These are phyloP conservation scores for Labeo rohita DNA, from an alignment of 2,113 vertebrate species.

Conservation along the genomic window DNA sequence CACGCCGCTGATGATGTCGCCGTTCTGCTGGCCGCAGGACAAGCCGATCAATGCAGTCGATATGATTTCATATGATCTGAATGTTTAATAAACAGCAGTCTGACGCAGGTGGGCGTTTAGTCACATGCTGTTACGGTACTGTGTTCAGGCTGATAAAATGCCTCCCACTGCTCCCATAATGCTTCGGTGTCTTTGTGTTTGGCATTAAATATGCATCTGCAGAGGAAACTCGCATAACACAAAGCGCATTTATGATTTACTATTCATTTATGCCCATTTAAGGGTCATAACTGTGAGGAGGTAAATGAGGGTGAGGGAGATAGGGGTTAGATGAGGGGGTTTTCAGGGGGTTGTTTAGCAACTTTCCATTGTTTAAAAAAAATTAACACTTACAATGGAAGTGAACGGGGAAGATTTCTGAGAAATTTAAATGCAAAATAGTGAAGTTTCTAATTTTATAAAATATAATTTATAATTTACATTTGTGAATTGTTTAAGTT, in stretches of 20 bases:
- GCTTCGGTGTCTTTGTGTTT: constrained; percentile 34
- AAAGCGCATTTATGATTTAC: constrained; percentile 24
- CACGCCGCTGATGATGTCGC: neutral
- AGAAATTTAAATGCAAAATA: neutral
- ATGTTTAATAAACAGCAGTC: constrained; percentile 39
- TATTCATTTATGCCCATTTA: constrained; percentile 15
- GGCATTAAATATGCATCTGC: constrained; percentile 40
- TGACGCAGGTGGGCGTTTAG: constrained; percentile 48
- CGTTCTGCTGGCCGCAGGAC: constrained; percentile 22
- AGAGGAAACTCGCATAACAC: constrained; percentile 1
- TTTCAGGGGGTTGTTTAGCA: neutral
- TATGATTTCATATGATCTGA: constrained; percentile 38
- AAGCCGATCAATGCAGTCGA: constrained; percentile 23
- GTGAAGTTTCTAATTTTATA: neutral
- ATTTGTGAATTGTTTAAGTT: neutral
- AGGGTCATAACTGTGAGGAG: neutral
- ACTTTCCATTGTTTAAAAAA: neutral
- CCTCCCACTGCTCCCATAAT: constrained; percentile 44
- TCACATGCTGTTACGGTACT: constrained; percentile 44
- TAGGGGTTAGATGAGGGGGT: neutral
- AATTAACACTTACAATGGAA: neutral
- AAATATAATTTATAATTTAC: neutral
- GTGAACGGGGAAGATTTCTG: neutral
- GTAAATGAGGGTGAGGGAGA: neutral
- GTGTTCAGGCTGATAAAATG: constrained; percentile 42